These are phyloP conservation scores for Dallia pectoralis DNA, from an alignment of 2,797 vertebrate genomes.

Conservation along the genomic window DNA sequence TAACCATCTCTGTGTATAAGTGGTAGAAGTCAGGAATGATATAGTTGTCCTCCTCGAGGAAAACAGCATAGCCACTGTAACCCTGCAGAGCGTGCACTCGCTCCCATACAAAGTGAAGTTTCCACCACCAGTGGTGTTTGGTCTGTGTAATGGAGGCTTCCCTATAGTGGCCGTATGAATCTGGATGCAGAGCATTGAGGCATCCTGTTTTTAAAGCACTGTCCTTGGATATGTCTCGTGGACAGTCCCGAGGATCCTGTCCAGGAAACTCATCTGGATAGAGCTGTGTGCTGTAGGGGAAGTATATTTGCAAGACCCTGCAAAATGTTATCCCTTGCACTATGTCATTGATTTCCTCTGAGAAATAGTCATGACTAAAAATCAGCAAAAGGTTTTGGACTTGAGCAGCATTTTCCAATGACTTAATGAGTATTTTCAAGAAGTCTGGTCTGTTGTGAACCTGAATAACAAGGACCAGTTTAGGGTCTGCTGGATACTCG, in stretches of 20 bases:
- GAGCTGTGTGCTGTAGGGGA: slow-evolving; percentile 79
- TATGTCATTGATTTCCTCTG: slow-evolving; percentile 69
- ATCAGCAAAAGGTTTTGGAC: slow-evolving; percentile 72
- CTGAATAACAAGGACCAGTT: slow-evolving; percentile 75
- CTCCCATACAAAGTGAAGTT: slow-evolving; percentile 81
- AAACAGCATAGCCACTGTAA: slow-evolving; percentile 66
- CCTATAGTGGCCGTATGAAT: slow-evolving; percentile 78
- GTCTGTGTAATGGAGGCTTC: slow-evolving; percentile 76
- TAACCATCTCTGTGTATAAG: slow-evolving; percentile 64
- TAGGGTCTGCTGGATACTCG: slow-evolving; percentile 63
- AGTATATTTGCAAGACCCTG: slow-evolving; percentile 79
- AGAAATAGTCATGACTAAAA: slow-evolving; percentile 78
- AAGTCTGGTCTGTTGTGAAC: slow-evolving; percentile 76
- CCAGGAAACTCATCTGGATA: slow-evolving; percentile 78
- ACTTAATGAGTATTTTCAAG: slow-evolving; percentile 72
- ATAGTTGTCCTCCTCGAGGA: slow-evolving; percentile 81
- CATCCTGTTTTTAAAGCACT: slow-evolving; percentile 67
- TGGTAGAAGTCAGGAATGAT: slow-evolving; percentile 76
- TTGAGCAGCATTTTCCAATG: slow-evolving; percentile 63
- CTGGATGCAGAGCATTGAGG: slow-evolving; percentile 73
- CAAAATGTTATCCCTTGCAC: slow-evolving; percentile 75
- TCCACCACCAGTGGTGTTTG: slow-evolving; percentile 86
- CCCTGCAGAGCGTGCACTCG: slow-evolving; percentile 69
- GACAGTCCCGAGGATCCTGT: slow-evolving; percentile 72
- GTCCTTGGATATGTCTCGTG: slow-evolving; percentile 67